Evolutionary conservation across 2,797 vertebrate genomes (phyloP), one percentile per base, ranked within the genome.

Genomic region (Gallinago nigripennis): DNA sequence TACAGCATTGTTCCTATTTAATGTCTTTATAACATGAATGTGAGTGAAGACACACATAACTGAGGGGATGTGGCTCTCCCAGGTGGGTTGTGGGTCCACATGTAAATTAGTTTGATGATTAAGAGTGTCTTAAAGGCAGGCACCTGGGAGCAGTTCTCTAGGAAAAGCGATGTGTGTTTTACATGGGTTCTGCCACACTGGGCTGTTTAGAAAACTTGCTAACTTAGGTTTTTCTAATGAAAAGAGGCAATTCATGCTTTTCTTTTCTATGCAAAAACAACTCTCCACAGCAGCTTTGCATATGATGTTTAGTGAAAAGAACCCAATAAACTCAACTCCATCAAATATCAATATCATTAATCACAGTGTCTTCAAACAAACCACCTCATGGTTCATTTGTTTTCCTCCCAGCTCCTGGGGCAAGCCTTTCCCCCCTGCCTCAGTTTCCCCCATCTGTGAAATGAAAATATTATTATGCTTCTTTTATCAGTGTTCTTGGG

Each of bases 161-260:
- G 8, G 16, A 39, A 63, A 88, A 41, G 5, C 1, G 12, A 69
- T 1, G 5, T 20, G 31, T 9, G 16, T n/a, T 82, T 77, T 72
- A 48, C 2, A 0, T 8, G 31, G 46, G 5, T 79, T 84, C 54
- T 89, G 39, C 45, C 35, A 3, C 2, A 3, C 3, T n/a, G 23
- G 1, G 9, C 15, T 63, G 11, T 50, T 94, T 19, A 24, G 61
- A 41, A 86, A 84, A 33, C 11, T 31, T 45, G 15, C 4, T 35
- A 33, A 24, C 4, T 70, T 21, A 9, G 0, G 1, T 51, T 75
- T 70, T 79, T 56, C 11, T 15, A 64, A 10, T n/a, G 17, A 71
- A 84, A 39, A 24, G 9, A 57, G 17, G 35, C 25, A 27, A 21
- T 46, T 48, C 8, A 21, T 27, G 18, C 2, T 30, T 24, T 31